Evolutionary conservation across 2,797 vertebrate species (phyloP).

Genomic region (Arnoldichthys spilopterus): DNA sequence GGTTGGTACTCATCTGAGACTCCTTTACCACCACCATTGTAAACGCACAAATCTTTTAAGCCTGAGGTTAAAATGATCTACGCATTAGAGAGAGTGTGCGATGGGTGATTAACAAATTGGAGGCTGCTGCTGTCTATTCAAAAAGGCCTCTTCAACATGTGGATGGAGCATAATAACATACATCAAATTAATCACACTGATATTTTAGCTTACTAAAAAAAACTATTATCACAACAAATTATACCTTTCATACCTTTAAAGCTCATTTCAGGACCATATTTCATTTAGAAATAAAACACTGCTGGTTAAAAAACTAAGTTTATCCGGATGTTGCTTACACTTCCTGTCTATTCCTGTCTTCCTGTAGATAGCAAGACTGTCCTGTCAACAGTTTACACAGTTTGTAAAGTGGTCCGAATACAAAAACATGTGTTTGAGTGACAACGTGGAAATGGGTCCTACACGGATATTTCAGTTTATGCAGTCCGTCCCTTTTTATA

Average conservation of each 20-base stretch:
- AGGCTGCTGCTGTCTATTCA: too few species aligned
- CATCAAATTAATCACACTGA: not conserved
- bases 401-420: too few species aligned
- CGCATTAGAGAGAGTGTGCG: not conserved
- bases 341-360: too few species aligned
- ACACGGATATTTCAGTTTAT: too few species aligned
- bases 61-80: constrained; percentile 10
- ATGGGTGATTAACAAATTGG: not conserved
- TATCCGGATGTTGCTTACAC: too few species aligned
- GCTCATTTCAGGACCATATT: not conserved
- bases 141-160: not conserved
- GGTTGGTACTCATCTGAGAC: not conserved
- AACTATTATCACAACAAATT: not conserved
- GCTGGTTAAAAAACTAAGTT: too few species aligned
- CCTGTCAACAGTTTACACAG: too few species aligned
- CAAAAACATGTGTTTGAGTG: too few species aligned
- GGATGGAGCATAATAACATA: not conserved
- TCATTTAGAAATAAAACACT: too few species aligned
- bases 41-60: constrained; percentile 14
- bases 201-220: not conserved
- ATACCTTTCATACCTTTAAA: not conserved
- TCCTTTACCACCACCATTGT: not conserved
- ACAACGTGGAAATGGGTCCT: too few species aligned
- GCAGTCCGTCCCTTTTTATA: too few species aligned
- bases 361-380: too few species aligned